Evolutionary conservation across 1,140 invertebrate species (phyloP), one percentile per base, ranked within the genome.

Genomic region (Psix sp.): DNA sequence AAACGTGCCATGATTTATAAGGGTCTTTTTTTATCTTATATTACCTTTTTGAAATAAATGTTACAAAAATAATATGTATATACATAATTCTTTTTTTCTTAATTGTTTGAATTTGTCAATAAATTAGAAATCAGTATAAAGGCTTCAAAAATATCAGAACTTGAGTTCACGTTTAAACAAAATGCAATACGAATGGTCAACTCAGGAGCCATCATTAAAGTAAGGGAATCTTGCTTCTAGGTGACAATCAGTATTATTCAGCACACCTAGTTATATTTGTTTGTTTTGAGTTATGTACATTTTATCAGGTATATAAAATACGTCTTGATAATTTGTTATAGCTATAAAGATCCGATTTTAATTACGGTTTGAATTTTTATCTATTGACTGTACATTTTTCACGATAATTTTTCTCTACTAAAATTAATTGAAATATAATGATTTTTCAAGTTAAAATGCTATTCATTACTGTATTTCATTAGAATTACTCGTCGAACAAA

Each of bases 171-270:
- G 36, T 56, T 43, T 29, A 62, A 60, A 40, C 16, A 11, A 51
- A 59, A 59, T 59, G 46, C 43, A 72, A 59, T 71, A 56, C 26
- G n/a, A n/a, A n/a, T n/a, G 46, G 60, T 73, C 51, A 62, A 74
- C 62, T 74, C 71, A 62, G 54, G 62, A 74, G 62, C 46, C 46
- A 49, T 26, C 38, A 48, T 67, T 72, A 72, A 48, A 65, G 20
- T 74, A 74, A n/a, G 33, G 48, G 13, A 74, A 70, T 48, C 48
- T 66, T 71, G 59, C 52, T 71, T 75, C 73, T 75, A 65, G 73
- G 45, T 75, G 73, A 75, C 62, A 75, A 75, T 75, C 73, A 75
- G 73, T 76, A 76, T 76, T 76, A 76, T 71, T 71, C 35, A 63
- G 54, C 39, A 70, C 49, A 66, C 54, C 56, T 76, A 76, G 62